Conservation (phyloP, 1,140 invertebrate genomes). For the Drosophila azteca region DNA sequence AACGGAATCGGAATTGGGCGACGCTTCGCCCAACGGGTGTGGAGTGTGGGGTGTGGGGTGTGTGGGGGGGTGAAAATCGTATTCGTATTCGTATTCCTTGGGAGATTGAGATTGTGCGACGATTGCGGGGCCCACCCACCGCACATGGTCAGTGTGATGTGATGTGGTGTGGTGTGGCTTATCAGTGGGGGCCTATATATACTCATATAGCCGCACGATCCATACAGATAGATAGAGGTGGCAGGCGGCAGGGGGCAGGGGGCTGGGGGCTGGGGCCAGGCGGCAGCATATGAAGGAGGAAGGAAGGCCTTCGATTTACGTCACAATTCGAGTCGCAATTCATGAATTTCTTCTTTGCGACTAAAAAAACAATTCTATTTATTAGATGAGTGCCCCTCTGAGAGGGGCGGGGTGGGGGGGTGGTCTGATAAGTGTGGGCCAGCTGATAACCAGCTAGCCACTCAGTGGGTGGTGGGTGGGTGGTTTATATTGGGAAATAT, state of each 20-base stretch:
- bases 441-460: conserved; percentile 13
- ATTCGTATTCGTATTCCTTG: too few species aligned
- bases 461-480: conserved; percentile 32
- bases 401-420: conserved; percentile 7
- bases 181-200: conserved; percentile 26
- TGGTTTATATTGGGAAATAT: conserved; percentile 34
- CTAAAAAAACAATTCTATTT: conserved; percentile 41
- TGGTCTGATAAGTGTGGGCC: conserved; percentile 25
- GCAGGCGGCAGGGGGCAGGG: too few species aligned
- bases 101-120: conserved; percentile 51
- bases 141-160: conserved; percentile 39
- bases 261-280: too few species aligned
- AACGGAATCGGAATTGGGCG: conserved; percentile 25
- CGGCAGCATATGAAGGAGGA: conserved; percentile 4
- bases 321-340: conserved; percentile 65
- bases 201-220: conserved; percentile 32
- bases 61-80: too few species aligned
- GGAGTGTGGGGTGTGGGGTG: too few species aligned
- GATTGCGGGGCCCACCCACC: conserved; percentile 63
- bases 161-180: conserved; percentile 2
- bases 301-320: conserved; percentile 64
- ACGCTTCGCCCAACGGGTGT: too few species aligned
- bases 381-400: conserved; percentile 29
- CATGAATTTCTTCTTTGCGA: conserved; percentile 59
- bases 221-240: not conserved